phyloP scores from a whole-genome alignment of 92 coral and sea anemone species.

The Desmophyllum pertusum region DNA sequence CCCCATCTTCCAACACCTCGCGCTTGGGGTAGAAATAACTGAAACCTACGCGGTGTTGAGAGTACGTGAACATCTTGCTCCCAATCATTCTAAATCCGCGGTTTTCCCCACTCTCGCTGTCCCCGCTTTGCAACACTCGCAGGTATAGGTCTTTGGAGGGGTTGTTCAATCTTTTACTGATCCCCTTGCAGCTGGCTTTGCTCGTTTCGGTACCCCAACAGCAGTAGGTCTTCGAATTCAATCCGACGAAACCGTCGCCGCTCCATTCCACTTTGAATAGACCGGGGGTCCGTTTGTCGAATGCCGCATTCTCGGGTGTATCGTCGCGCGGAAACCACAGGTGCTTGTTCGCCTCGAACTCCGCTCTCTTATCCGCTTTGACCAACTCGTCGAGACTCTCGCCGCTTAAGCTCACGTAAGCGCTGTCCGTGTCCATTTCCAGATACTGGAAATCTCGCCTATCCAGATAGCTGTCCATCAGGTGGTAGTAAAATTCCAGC shows the following conservation, averaged over 20 bases:
- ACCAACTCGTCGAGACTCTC: neutral
- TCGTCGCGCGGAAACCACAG: conserved; percentile 12
- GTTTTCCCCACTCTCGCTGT: too few relatives aligned
- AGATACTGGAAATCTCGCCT: neutral
- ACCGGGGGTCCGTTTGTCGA: neutral
- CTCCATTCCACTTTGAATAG: conserved; percentile 17
- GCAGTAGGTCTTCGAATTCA: conserved; percentile 6
- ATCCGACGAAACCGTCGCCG: conserved; percentile 10
- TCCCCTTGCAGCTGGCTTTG: conserved; percentile 11
- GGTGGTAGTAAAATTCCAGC: neutral
- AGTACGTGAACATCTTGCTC: too few relatives aligned
- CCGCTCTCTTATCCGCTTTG: neutral
- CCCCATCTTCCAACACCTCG: too few relatives aligned
- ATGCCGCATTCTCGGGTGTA: neutral
- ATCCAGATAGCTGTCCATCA: neutral
- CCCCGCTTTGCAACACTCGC: neutral
- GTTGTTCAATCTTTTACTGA: neutral
- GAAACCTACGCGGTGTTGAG: too few relatives aligned
- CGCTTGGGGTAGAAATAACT: too few relatives aligned
- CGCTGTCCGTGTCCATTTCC: neutral
- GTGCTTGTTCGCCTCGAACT: neutral
- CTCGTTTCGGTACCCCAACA: conserved; percentile 9
- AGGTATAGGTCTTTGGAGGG: neutral
- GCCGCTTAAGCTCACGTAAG: neutral
- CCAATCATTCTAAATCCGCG: too few relatives aligned